Percentiles rank a stretch among this genome's conserved stretches.
Conservation (phyloP, 2,888 invertebrate genomes). For the Hemaris fuciformis region DNA sequence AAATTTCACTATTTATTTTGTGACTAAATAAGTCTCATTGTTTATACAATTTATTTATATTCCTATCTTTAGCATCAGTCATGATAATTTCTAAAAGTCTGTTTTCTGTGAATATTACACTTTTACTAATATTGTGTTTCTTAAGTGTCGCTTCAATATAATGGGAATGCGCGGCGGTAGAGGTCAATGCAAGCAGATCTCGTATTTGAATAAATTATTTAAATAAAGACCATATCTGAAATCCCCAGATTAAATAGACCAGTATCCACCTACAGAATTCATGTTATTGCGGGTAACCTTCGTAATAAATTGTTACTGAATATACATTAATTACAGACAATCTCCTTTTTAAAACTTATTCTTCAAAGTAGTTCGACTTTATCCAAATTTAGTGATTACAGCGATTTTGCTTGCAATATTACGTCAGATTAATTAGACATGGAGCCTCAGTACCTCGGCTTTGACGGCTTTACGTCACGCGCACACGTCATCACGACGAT, state of each 20-base stretch:
- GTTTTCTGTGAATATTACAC: too few species aligned
- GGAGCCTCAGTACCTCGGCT: conserved; percentile 15
- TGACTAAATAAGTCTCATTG: conserved; percentile 40
- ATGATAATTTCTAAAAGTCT: background rate
- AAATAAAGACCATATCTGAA: background rate
- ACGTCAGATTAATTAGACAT: background rate
- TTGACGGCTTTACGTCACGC: conserved; percentile 49
- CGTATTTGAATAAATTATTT: background rate
- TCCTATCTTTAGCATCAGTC: conserved; percentile 15
- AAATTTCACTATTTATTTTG: conserved; percentile 50
- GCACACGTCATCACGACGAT: conserved; percentile 53
- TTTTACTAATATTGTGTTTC: too few species aligned
- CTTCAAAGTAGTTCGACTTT: background rate
- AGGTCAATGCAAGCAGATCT: background rate
- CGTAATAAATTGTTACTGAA: background rate
- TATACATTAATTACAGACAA: too few species aligned
- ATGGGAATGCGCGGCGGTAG: background rate
- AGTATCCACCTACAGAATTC: background rate
- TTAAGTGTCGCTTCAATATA: background rate
- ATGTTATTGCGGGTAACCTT: background rate
- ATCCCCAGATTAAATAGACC: background rate
- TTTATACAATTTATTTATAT: conserved; percentile 8
- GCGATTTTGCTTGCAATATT: background rate
- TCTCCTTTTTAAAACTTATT: too few species aligned
- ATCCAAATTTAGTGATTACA: background rate